These are phyloP conservation scores for Leucania comma DNA, from an alignment of 2,888 invertebrate species.

Conservation along the genomic window DNA sequence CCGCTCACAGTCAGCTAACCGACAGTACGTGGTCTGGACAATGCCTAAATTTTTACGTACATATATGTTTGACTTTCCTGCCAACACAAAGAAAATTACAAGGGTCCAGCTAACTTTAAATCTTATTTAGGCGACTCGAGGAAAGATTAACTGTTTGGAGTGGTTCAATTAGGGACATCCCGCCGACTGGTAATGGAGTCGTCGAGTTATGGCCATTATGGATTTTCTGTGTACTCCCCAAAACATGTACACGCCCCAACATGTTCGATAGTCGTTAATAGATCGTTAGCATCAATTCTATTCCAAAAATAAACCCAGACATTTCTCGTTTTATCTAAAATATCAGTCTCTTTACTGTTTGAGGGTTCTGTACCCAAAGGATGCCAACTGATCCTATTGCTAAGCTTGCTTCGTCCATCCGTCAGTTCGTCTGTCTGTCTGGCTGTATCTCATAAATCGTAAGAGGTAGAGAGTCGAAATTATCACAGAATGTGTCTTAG, in stretches of 20 bases:
- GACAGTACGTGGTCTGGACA: too few species aligned
- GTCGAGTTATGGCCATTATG: conserved; percentile 51
- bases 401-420: too few species aligned
- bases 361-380: too few species aligned
- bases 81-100: conserved; percentile 61
- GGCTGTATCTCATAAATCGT: too few species aligned
- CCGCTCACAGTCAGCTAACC: too few species aligned
- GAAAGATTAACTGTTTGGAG: conserved; percentile 57
- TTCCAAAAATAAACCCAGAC: conserved; percentile 11
- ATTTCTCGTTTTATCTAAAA: background rate
- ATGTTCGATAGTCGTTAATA: conserved; percentile 36
- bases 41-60: too few species aligned
- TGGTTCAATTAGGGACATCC: conserved; percentile 51
- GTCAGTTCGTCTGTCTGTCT: too few species aligned
- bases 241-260: conserved; percentile 37
- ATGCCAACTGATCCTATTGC: too few species aligned
- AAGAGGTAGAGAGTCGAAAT: too few species aligned
- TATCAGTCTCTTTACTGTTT: background rate
- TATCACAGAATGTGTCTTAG: too few species aligned
- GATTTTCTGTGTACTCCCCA: conserved; percentile 57
- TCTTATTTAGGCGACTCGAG: conserved; percentile 64
- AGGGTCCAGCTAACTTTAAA: conserved; percentile 68
- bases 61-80: conserved; percentile 59
- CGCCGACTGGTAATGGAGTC: conserved; percentile 52
- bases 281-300: conserved; percentile 9